Evolutionary conservation across 2,797 vertebrate species (phyloP).

Genomic region (Melanotaenia maccullochi): DNA sequence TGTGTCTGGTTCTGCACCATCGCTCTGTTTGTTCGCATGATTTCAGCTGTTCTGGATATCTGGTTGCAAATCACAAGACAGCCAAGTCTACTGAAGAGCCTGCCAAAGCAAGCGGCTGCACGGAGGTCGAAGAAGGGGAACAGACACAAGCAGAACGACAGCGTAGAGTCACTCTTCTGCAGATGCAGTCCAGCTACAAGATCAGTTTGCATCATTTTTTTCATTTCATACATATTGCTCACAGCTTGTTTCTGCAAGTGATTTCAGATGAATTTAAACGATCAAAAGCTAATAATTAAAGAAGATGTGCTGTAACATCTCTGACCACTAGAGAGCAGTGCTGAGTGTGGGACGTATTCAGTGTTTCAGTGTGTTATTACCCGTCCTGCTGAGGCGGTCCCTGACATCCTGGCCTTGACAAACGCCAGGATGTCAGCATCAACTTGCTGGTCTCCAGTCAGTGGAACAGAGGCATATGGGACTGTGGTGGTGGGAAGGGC

Average conservation of each 20-base stretch:
- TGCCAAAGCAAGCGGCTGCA: conserved; percentile 42
- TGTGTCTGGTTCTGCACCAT: conserved; percentile 24
- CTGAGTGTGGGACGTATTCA: conserved; percentile 1
- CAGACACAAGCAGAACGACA: background rate
- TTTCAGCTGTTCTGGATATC: conserved; percentile 39
- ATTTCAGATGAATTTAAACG: background rate
- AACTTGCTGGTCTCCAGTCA: conserved; percentile 91
- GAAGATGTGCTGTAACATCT: background rate
- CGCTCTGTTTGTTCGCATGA: conserved; percentile 36
- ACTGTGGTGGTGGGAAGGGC: conserved; percentile 48
- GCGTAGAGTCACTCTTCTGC: background rate
- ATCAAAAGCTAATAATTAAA: background rate
- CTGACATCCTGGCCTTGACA: conserved; percentile 86
- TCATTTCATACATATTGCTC: background rate
- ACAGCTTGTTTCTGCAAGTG: background rate
- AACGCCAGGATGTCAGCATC: conserved; percentile 94
- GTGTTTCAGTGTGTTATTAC: conserved; percentile 66
- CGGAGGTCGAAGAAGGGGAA: conserved; percentile 24
- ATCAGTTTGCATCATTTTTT: background rate
- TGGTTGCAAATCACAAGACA: conserved; percentile 27
- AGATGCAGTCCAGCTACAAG: too few relatives aligned
- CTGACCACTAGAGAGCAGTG: conserved; percentile 54
- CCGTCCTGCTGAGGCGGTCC: conserved; percentile 85
- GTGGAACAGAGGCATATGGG: conserved; percentile 78
- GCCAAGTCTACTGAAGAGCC: conserved; percentile 13